Evolutionary conservation across 2,797 vertebrate genomes (phyloP).

Genomic region (Pipistrellus pipistrellus): DNA sequence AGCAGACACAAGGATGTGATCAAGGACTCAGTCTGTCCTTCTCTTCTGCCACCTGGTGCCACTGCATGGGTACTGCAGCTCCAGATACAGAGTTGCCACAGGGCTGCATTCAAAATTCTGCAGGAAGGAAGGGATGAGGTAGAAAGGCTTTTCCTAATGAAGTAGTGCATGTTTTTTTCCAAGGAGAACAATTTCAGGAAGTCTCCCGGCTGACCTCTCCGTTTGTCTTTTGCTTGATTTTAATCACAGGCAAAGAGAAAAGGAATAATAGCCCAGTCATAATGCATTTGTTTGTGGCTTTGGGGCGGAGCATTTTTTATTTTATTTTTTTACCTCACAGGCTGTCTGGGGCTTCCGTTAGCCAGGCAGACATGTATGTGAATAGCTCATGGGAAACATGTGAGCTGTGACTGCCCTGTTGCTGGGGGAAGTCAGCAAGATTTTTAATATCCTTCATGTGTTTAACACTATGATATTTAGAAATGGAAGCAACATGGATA

Average conservation of each 20-base stretch:
- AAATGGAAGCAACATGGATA: neutral
- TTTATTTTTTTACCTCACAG: neutral
- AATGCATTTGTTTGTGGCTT: neutral
- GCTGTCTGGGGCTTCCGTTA: neutral
- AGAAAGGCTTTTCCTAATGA: neutral
- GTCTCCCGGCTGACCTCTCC: neutral
- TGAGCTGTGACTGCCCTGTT: neutral
- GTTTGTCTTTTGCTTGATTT: neutral
- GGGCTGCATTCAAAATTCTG: neutral
- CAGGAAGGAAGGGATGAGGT: neutral
- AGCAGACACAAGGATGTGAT: neutral
- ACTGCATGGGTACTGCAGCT: neutral
- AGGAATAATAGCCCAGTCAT: neutral
- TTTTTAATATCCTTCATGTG: neutral
- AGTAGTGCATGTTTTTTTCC: neutral
- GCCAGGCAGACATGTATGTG: neutral
- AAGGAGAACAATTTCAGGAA: neutral
- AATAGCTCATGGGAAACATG: neutral
- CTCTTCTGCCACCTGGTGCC: neutral
- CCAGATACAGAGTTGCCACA: neutral
- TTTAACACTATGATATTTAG: neutral
- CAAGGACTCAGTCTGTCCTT: neutral
- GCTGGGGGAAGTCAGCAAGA: neutral
- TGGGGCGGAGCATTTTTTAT: neutral
- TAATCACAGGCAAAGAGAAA: neutral